Percentiles rank a stretch among this genome's conserved stretches.
Evolutionary conservation across 2,113 vertebrate species (phyloP).

Genomic region (Elanoides forficatus): DNA sequence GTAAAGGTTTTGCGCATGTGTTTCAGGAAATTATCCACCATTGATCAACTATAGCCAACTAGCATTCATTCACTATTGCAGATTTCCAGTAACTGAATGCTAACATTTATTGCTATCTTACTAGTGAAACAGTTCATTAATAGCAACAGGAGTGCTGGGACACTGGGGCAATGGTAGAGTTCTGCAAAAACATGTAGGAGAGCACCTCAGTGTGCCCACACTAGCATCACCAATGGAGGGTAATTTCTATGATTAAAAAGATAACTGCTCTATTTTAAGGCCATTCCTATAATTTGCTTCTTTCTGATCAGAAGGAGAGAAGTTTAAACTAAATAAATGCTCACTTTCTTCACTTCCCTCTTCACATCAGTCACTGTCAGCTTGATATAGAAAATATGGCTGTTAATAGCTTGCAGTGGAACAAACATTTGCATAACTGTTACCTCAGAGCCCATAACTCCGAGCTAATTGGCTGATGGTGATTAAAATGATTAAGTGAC

Average conservation of each 20-base stretch:
- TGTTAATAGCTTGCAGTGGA: constrained; percentile 77
- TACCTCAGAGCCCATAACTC: constrained; percentile 82
- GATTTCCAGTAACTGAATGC: neutral
- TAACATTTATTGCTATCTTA: neutral
- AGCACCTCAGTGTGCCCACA: neutral
- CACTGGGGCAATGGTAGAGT: neutral
- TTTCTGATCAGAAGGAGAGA: constrained; percentile 42
- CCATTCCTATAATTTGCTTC: constrained; percentile 2
- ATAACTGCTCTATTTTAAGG: neutral
- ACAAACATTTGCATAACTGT: constrained; percentile 85
- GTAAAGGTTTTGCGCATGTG: neutral
- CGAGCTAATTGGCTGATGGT: constrained; percentile 81
- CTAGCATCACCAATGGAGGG: neutral
- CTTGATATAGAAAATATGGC: constrained; percentile 72
- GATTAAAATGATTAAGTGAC: constrained; percentile 88
- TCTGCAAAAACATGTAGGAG: neutral
- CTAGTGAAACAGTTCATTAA: neutral
- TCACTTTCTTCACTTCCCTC: constrained; percentile 50
- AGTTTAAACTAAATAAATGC: constrained; percentile 61
- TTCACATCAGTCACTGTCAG: constrained; percentile 75
- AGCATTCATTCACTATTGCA: neutral
- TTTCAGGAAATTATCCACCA: neutral
- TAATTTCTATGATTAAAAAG: neutral
- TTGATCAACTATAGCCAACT: neutral
- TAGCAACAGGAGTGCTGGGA: neutral